Conservation (phyloP, 2,113 vertebrate species). For the Copsychus sechellarum region DNA sequence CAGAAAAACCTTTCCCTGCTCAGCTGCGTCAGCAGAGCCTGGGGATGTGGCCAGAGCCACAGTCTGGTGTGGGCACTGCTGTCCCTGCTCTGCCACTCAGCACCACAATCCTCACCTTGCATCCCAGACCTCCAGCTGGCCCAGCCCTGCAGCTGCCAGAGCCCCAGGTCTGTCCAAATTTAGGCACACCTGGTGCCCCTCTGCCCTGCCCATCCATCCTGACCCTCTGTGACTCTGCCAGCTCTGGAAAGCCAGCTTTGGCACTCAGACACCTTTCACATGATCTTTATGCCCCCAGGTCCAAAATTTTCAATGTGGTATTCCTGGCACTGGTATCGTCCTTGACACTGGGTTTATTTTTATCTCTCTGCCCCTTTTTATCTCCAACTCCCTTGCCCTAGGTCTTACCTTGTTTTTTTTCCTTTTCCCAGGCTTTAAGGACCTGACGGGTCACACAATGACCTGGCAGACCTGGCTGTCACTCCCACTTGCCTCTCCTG, state of each 20-base stretch:
- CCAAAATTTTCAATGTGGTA: not conserved
- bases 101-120: fast-evolving
- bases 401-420: not conserved
- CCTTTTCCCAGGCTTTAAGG: not conserved
- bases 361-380: fast-evolving
- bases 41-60: fast-evolving
- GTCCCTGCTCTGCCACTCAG: fast-evolving
- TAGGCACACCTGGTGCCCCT: not conserved
- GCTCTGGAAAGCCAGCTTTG: not conserved
- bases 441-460: fast-evolving
- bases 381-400: not conserved
- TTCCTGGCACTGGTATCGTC: fast-evolving
- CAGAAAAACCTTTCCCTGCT: not conserved
- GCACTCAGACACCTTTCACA: not conserved
- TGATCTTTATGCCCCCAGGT: not conserved
- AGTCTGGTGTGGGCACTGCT: fast-evolving
- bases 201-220: not conserved
- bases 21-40: not conserved
- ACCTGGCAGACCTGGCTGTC: fast-evolving
- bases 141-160: fast-evolving
- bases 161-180: not conserved
- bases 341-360: not conserved
- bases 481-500: not conserved
- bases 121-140: not conserved
- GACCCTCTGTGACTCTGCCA: not conserved